Evolutionary conservation across 2,888 invertebrate species (phyloP), one percentile per base, ranked within the genome.

Genomic region (Drosophila anomalata): DNA sequence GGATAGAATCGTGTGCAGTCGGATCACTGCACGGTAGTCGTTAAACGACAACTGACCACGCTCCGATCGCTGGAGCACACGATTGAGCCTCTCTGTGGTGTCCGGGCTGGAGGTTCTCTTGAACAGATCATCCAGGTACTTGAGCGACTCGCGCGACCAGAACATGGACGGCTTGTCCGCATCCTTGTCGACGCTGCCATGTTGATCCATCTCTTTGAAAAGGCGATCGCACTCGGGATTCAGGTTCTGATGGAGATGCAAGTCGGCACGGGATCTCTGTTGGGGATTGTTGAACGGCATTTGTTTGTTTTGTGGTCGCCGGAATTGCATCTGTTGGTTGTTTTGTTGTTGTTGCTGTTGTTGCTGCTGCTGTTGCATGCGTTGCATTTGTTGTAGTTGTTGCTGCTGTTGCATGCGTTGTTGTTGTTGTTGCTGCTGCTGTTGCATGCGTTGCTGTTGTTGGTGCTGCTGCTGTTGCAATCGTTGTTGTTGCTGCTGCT

Each of bases 111-210:
- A 53, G 0, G 76, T 74, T 22, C 82, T 60, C 14, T 73, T 63
- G 20, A 89, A 75, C 41, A 91, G 86, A 26, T 87, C 77, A 12
- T 89, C 88, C 12, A 91, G 79, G 66, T 89, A 89, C 47, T 85
- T 84, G n/a, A 91, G 69, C 4, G 90, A 88, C 75, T 92, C 91
- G 2, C 90, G 85, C 0, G 91, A 91, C 91, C 91, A 91, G 63
- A 91, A 91, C 44, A 87, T 67, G 9, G 91, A 91, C 2, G 79
- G 77, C 20, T 76, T 60, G 4, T 75, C 61, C 22, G 73, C 71
- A 46, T 73, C 88, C 22, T 68, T 75, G 31, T 75, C 59, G 44
- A 81, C 69, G 58, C 36, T 60, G 26, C 44, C 50, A 9, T 52
- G 57, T 4, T 42, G 56, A 29, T 83, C 77, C 59, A 88, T 78